Conservation (phyloP, 1,140 invertebrate species). For the Cylas formicarius region DNA sequence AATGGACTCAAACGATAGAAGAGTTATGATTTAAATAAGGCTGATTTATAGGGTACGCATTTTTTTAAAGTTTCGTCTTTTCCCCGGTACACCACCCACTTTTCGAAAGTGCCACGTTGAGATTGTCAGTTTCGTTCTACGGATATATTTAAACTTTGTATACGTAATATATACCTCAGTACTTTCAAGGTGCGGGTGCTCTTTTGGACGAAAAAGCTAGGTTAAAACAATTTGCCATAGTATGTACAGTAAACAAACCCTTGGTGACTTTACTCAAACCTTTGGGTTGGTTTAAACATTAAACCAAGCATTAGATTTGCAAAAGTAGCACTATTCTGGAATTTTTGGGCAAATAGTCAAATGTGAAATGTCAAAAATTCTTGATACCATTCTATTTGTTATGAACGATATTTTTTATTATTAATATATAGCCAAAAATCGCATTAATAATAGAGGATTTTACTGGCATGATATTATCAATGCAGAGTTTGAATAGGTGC, state of each 20-base stretch:
- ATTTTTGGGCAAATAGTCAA: not conserved
- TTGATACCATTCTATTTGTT: no score
- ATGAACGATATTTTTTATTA: no score
- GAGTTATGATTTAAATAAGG: constrained; percentile 23
- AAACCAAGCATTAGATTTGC: constrained; percentile 7
- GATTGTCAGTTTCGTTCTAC: no score
- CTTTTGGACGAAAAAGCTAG: constrained; percentile 11
- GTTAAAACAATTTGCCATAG: constrained; percentile 4
- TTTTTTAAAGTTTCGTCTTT: constrained; percentile 4
- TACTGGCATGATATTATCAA: no score
- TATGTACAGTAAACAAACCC: constrained; percentile 9
- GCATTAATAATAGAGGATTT: no score
- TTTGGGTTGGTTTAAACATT: constrained; percentile 7
- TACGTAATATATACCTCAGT: constrained; percentile 43
- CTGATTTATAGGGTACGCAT: constrained; percentile 20
- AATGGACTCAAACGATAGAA: not conserved
- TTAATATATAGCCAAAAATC: no score
- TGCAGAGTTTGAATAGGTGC: no score
- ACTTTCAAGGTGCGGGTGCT: constrained; percentile 14
- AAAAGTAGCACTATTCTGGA: not conserved
- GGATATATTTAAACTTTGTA: constrained; percentile 40
- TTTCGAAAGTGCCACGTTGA: no score
- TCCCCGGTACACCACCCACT: constrained; percentile 13
- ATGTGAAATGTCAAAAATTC: no score
- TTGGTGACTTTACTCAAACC: constrained; percentile 4